Evolutionary conservation across 92 coral and sea anemone species (phyloP), one percentile per base, ranked within the genome.

Genomic region (Epizoanthus stellaris): DNA sequence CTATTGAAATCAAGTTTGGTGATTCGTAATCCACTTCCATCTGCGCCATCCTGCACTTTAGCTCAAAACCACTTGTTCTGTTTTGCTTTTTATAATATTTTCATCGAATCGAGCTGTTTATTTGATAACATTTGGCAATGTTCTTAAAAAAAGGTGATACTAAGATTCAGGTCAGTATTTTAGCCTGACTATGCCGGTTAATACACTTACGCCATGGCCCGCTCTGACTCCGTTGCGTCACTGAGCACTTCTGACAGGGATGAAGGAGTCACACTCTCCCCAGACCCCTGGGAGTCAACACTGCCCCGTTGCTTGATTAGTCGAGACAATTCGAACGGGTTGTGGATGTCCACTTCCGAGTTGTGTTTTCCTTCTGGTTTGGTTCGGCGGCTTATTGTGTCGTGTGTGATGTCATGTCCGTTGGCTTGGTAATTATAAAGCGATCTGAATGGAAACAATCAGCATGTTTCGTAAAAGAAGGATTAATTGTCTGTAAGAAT

Each of bases 171-270:
- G 52, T n/a, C n/a, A n/a, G n/a, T 45, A 6, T 45, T 45, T 30
- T 45, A 4, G 52, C 52, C 11, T 45, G 52, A 5, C 52, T 45
- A 45, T 45, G 52, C 52, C 52, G 6, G 52, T 45, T 6, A 52
- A 52, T 52, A 52, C 6, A 82, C 93, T 86, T 82, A 90, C 93
- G 93, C 88, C 93, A 90, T 86, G 12, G 88, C 76, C n/a, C 67
- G 70, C 49, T 90, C 87, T 42, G 80, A 75, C 2, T 56, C 82
- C 11, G 93, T 49, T 34, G 80, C 58, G 43, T 89, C 89, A 19
- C 70, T 34, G 8, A 49, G 53, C 21, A 74, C 61, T 19, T 90
- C 93, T 10, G 86, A 7, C 87, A 63, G 61, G 8, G 93, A 86
- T 77, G 70, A 54, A 1, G 87, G 81, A 20, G 93, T 73, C 10